Conservation (phyloP, 2,888 invertebrate species). For the Margaritifera margaritifera region DNA sequence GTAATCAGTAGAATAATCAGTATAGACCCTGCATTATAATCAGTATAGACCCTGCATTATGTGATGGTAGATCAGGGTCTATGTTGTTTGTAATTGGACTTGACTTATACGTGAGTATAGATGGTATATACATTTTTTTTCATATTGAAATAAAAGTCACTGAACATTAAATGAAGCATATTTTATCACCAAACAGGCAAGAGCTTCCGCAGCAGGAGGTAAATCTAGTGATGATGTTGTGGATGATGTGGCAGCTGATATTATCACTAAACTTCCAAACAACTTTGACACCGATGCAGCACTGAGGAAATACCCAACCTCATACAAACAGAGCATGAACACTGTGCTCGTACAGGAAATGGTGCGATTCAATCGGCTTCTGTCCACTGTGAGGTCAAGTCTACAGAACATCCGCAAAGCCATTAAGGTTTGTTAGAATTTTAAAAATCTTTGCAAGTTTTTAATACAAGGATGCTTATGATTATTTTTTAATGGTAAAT, state of each 20-base stretch:
- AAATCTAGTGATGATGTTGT: conserved; percentile 87
- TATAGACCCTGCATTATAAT: no score
- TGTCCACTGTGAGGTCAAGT: conserved; percentile 66
- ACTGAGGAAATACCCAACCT: conserved; percentile 72
- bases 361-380: conserved; percentile 72
- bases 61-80: no score
- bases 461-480: background rate
- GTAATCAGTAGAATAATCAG: no score
- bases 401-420: conserved; percentile 72
- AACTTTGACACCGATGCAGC: conserved; percentile 72
- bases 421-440: conserved; percentile 68
- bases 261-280: conserved; percentile 77
- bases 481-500: no score
- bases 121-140: no score
- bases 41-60: no score
- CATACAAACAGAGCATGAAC: conserved; percentile 74
- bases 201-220: conserved; percentile 72
- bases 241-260: conserved; percentile 84
- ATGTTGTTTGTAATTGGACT: no score
- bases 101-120: no score
- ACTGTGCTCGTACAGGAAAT: conserved; percentile 74
- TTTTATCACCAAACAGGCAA: conserved; percentile 53
- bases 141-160: background rate
- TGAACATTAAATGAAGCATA: background rate
- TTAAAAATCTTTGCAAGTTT: background rate